Conservation (phyloP, 2,888 invertebrate genomes). For the Pantelozetes paolii region DNA sequence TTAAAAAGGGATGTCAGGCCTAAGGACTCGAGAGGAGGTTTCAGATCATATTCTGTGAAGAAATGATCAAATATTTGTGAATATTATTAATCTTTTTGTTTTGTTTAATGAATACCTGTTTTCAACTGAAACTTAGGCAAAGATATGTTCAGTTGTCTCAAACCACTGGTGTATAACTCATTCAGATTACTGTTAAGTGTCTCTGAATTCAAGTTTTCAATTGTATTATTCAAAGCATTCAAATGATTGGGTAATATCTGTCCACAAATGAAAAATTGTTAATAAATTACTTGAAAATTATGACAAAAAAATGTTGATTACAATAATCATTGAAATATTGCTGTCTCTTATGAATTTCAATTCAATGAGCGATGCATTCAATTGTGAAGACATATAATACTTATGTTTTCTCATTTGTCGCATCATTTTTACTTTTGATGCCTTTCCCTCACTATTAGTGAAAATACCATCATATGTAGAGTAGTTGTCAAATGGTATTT, state of each 20-base stretch:
- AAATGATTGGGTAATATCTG: constrained; percentile 7
- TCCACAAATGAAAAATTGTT: not conserved
- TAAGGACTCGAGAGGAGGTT: not conserved
- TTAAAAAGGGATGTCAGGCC: not conserved
- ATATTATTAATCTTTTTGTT: not conserved
- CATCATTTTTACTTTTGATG: constrained; percentile 9
- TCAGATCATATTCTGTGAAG: constrained; percentile 16
- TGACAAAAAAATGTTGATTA: not conserved
- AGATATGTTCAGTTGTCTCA: not conserved
- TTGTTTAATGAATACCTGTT: not conserved
- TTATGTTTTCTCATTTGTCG: not conserved
- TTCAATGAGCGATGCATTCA: constrained; percentile 1
- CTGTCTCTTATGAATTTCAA: not conserved
- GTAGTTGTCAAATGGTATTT: constrained; percentile 61
- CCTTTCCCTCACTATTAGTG: not conserved
- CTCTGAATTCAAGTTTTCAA: not conserved
- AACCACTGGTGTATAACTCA: not conserved
- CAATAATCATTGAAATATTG: constrained; percentile 32
- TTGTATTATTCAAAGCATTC: not conserved
- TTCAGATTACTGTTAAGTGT: not conserved
- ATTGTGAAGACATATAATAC: not conserved
- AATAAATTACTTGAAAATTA: not conserved
- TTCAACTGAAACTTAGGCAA: not conserved
- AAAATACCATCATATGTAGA: not conserved
- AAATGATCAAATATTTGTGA: no score